These are phyloP conservation scores for Gymnocypris eckloni DNA, from an alignment of 2,797 vertebrate species.

Conservation along the genomic window DNA sequence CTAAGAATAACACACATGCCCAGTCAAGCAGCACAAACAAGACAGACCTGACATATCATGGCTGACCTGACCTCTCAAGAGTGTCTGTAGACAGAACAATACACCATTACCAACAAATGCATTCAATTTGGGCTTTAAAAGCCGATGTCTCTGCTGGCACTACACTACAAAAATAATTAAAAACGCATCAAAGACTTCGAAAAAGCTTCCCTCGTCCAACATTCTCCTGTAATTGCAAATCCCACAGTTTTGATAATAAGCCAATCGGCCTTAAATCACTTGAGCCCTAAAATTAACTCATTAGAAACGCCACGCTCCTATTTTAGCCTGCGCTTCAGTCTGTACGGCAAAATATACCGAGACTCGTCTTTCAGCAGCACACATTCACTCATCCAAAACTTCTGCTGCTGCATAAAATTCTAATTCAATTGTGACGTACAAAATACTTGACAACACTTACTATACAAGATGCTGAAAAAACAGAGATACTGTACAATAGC, in stretches of 20 bases:
- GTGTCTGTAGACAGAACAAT: not conserved
- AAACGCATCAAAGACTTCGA: not conserved
- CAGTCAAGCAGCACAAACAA: constrained; percentile 55
- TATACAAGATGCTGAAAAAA: not conserved
- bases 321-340: not conserved
- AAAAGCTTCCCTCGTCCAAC: not conserved
- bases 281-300: constrained; percentile 35
- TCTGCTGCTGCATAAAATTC: not conserved
- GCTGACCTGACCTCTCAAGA: not conserved
- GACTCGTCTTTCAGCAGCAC: not conserved
- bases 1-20: constrained; percentile 53
- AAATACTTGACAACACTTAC: not conserved
- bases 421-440: not conserved
- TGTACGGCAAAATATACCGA: not conserved
- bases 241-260: too few relatives aligned
- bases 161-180: not conserved
- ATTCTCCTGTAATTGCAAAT: not conserved
- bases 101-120: constrained; percentile 7
- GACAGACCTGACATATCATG: constrained; percentile 40
- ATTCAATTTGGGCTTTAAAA: not conserved
- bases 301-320: constrained; percentile 4
- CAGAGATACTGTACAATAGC: not conserved
- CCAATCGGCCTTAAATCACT: not conserved
- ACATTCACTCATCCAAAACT: constrained; percentile 2
- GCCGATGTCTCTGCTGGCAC: not conserved